Evolutionary conservation across 2,888 invertebrate genomes (phyloP).

Genomic region (Abrostola triplasia): DNA sequence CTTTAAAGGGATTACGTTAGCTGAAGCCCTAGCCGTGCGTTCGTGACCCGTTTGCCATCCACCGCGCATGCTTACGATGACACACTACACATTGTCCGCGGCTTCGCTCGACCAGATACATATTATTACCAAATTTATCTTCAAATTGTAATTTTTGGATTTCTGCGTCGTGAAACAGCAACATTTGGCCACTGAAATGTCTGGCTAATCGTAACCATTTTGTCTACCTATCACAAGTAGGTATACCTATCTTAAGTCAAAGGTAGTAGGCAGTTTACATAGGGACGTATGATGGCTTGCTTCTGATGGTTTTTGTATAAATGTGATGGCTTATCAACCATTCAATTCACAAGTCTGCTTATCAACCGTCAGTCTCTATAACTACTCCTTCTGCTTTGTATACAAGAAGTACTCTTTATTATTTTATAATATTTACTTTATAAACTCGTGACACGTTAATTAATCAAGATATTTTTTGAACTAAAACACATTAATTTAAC

Average conservation of each 20-base stretch:
- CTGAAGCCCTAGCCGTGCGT: conserved; percentile 83
- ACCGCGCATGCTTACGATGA: conserved; percentile 82
- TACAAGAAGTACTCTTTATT: no score
- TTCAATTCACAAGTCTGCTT: background rate
- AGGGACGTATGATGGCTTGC: background rate
- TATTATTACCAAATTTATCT: background rate
- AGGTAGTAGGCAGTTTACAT: background rate
- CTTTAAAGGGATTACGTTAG: conserved; percentile 84
- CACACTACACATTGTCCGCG: conserved; percentile 52
- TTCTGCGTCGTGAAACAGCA: background rate
- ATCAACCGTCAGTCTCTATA: background rate
- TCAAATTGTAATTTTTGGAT: background rate
- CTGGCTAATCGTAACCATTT: background rate
- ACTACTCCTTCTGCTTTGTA: no score
- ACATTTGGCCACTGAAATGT: background rate
- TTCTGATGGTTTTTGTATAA: background rate
- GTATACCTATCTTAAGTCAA: background rate
- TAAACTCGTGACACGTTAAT: no score
- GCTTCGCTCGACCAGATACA: conserved; percentile 17
- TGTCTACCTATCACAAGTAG: background rate
- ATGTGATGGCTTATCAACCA: background rate
- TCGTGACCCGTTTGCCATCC: conserved; percentile 84
- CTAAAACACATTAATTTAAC: background rate
- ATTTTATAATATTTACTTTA: no score
- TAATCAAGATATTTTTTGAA: no score